Conservation (phyloP, 2,797 vertebrate genomes). For the Muscicapa striata region DNA sequence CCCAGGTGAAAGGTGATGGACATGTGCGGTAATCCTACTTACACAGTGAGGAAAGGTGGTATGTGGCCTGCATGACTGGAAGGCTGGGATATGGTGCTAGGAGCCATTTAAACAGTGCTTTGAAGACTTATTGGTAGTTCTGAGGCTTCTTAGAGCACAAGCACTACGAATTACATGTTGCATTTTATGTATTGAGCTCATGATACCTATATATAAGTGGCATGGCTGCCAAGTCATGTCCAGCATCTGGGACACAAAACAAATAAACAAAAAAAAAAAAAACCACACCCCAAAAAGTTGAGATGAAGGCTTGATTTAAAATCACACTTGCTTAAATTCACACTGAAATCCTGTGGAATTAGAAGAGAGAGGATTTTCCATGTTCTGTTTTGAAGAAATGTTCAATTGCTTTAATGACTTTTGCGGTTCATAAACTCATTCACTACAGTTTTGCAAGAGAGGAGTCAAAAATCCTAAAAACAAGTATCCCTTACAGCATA, state of each 20-base stretch:
- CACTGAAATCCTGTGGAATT: neutral
- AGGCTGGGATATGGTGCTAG: neutral
- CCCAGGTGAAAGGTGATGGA: neutral
- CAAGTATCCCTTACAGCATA: neutral
- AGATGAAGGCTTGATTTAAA: neutral
- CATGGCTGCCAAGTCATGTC: neutral
- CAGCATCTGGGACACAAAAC: neutral
- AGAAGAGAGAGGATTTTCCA: neutral
- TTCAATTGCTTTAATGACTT: neutral
- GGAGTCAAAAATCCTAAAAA: neutral
- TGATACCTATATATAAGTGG: neutral
- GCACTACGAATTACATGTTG: neutral
- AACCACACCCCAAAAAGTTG: neutral
- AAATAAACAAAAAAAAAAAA: neutral
- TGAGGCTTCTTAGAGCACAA: neutral
- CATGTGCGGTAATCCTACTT: neutral
- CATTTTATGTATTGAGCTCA: neutral
- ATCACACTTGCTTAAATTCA: neutral
- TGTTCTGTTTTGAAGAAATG: neutral
- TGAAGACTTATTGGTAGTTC: neutral
- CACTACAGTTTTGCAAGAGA: neutral
- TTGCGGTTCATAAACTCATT: neutral
- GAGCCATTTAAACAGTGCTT: neutral
- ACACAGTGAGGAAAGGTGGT: neutral
- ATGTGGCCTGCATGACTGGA: neutral